phyloP scores from a whole-genome alignment of 2,113 vertebrate genomes.

The Gadus macrocephalus region DNA sequence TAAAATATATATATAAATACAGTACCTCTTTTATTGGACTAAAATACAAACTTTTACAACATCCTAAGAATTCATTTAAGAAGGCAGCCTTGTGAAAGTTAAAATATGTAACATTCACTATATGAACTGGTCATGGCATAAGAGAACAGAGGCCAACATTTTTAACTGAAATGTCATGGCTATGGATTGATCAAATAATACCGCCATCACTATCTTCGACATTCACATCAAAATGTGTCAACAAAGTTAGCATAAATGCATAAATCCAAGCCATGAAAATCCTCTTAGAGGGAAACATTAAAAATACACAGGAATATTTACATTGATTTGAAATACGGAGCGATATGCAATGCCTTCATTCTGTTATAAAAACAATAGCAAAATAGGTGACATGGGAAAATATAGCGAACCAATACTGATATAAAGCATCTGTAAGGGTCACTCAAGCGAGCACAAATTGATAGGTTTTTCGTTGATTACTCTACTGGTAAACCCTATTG shows the following conservation, averaged over 20 bases:
- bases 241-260: slow-evolving; percentile 10
- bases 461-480: neutral
- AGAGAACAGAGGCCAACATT: slow-evolving; percentile 38
- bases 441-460: neutral
- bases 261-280: slow-evolving; percentile 33
- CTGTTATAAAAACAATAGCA: slow-evolving; percentile 44
- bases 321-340: slow-evolving; percentile 33
- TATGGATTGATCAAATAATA: neutral
- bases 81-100: slow-evolving; percentile 66
- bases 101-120: slow-evolving; percentile 11
- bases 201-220: neutral
- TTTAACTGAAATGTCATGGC: neutral
- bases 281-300: slow-evolving; percentile 31
- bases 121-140: slow-evolving; percentile 31
- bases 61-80: slow-evolving; percentile 18
- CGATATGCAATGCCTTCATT: neutral
- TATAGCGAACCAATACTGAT: neutral
- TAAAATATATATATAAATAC: neutral
- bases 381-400: slow-evolving; percentile 14
- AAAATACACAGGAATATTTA: slow-evolving; percentile 40
- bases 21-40: neutral
- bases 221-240: neutral
- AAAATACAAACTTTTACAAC: neutral
- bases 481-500: neutral
- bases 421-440: slow-evolving; percentile 3